Evolutionary conservation across 1,140 invertebrate species (phyloP), one percentile per base, ranked within the genome.

Genomic region (Sminthurides bifidus): DNA sequence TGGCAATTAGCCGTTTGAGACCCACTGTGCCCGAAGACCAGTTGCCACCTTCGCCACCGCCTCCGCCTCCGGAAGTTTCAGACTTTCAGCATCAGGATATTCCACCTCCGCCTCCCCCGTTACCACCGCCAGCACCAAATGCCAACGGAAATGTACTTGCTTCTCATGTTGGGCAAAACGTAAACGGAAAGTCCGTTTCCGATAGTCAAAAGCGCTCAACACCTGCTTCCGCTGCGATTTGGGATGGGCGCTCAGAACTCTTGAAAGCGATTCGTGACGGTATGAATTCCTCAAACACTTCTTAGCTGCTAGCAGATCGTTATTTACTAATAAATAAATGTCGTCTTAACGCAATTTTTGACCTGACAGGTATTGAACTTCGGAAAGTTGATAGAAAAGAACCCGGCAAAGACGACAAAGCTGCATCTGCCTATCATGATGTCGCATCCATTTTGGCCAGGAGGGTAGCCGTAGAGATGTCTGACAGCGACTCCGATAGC

Each of bases 261-360:
- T 66, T 97, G 66, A 92, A 92, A 70, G 90, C 91, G 43, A 95
- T 95, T 66, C 77, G 91, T 69, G 87, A 92, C 75, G 92, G 92
- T 85, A 75, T 71, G 67, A 67, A 38, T 17, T 46, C n/a, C 37
- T 40, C 10, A n/a, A 51, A 10, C 33, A 35, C 8, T 35, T 35
- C n/a, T 35, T 35, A n/a, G n/a, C n/a, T n/a, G n/a, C 33, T 10
- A 10, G 33, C n/a, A n/a, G n/a, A 35, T 35, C n/a, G 33, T 35
- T n/a, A 35, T 35, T 35, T 35, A 10, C n/a, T 35, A 35, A 35
- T 8, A 35, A 35, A 35, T 10, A 17, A 6, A 14, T 41, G 8
- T 30, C 29, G 14, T 52, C 10, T 52, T 52, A 50, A 24, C 23
- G 10, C 19, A 54, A 56, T 57, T 58, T 49, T 46, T 66, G 72